A percentile compares a stretch with the other conserved stretches of the same genome.
These are phyloP conservation scores for Zaprionus davidi DNA, from an alignment of 1,140 invertebrate species.

Conservation along the genomic window DNA sequence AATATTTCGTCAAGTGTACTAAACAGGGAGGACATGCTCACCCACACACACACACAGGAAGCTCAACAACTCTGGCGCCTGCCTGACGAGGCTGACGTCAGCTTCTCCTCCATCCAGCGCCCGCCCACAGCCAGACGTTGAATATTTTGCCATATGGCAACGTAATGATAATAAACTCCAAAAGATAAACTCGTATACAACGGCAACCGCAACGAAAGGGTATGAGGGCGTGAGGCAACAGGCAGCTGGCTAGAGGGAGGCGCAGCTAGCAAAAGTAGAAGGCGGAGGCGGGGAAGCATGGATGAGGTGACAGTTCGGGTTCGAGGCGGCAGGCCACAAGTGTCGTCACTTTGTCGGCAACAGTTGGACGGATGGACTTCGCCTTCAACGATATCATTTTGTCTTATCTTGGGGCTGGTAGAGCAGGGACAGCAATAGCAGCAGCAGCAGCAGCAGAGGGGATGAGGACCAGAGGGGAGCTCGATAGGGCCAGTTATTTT, in stretches of 20 bases:
- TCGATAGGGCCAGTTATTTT: slow-evolving; percentile 72
- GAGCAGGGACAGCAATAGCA: slow-evolving; percentile 14
- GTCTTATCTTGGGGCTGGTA: slow-evolving; percentile 57
- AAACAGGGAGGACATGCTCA: slow-evolving; percentile 6
- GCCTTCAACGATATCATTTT: slow-evolving; percentile 61
- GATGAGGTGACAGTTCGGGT: not conserved
- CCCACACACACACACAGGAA: slow-evolving; percentile 22
- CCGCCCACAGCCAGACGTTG: slow-evolving; percentile 38
- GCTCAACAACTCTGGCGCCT: slow-evolving; percentile 69
- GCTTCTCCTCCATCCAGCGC: slow-evolving; percentile 17
- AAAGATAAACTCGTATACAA: slow-evolving; percentile 69
- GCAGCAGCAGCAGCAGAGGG: slow-evolving; percentile 14
- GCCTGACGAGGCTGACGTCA: slow-evolving; percentile 67
- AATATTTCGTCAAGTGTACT: slow-evolving; percentile 14
- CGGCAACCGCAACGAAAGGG: slow-evolving; percentile 8
- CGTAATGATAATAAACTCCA: slow-evolving; percentile 83
- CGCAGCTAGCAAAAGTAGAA: slow-evolving; percentile 17
- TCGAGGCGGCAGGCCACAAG: slow-evolving; percentile 41
- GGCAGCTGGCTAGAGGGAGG: slow-evolving; percentile 25
- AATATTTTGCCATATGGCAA: slow-evolving; percentile 81
- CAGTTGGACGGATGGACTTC: slow-evolving; percentile 23
- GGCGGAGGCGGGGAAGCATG: not conserved
- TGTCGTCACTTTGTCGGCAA: slow-evolving; percentile 65
- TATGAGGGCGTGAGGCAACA: slow-evolving; percentile 37
- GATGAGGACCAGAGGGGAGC: not conserved